Evolutionary conservation across 2,888 invertebrate species (phyloP).

Genomic region (Baronia brevicornis): DNA sequence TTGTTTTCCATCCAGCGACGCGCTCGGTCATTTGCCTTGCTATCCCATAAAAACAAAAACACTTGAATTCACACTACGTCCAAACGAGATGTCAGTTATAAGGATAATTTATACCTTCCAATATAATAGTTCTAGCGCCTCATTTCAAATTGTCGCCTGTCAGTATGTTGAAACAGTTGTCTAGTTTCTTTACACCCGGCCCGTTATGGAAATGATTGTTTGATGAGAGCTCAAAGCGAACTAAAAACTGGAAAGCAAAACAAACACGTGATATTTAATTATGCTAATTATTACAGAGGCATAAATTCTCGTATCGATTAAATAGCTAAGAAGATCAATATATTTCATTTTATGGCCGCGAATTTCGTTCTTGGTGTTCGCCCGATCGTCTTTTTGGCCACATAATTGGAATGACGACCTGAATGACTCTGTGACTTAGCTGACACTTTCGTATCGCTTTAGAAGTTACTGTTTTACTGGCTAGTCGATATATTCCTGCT

Average conservation of each 20-base stretch:
- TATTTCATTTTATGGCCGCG: conserved; percentile 4
- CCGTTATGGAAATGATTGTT: conserved; percentile 6
- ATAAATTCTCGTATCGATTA: conserved; percentile 10
- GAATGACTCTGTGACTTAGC: too few species aligned
- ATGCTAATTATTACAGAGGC: conserved; percentile 9
- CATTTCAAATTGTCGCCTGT: conserved; percentile 3
- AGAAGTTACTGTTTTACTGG: too few species aligned
- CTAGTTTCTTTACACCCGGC: not conserved
- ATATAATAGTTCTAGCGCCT: not conserved
- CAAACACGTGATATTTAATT: conserved; percentile 12
- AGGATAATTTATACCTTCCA: conserved; percentile 8
- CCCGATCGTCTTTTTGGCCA: too few species aligned
- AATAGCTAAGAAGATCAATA: conserved; percentile 7
- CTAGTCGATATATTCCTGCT: too few species aligned
- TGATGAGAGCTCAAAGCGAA: conserved; percentile 2
- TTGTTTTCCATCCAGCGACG: too few species aligned
- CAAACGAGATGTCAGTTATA: conserved; percentile 2
- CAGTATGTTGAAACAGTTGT: conserved; percentile 11
- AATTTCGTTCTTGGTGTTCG: conserved; percentile 3
- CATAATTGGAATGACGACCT: too few species aligned
- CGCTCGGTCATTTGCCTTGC: too few species aligned
- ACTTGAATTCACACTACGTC: conserved; percentile 11
- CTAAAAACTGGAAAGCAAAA: conserved; percentile 2
- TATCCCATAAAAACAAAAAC: too few species aligned
- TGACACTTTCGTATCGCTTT: too few species aligned